Conservation (phyloP, 1,140 invertebrate genomes). For the Calycopis cecrops region DNA sequence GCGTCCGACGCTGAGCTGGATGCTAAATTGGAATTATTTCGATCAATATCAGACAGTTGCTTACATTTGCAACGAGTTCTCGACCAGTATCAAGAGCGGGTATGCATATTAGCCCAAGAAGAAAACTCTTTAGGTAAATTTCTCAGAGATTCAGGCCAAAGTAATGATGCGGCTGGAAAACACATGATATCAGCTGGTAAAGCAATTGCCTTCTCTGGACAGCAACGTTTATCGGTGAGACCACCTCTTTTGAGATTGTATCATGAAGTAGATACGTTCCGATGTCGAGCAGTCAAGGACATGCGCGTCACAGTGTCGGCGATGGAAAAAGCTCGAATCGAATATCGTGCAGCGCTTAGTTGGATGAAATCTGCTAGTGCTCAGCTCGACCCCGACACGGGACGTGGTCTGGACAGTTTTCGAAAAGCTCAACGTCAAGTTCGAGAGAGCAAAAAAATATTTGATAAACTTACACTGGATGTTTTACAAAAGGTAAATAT, state of each 20-base stretch:
- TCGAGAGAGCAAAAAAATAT: conserved; percentile 86
- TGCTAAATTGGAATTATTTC: conserved; percentile 97
- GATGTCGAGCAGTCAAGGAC: conserved; percentile 94
- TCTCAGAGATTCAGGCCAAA: conserved; percentile 95
- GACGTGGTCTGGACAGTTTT: conserved; percentile 96
- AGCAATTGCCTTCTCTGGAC: conserved; percentile 94
- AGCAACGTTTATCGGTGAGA: conserved; percentile 92
- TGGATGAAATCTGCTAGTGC: conserved; percentile 99
- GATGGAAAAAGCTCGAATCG: conserved; percentile 97
- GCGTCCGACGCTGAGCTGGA: conserved; percentile 97
- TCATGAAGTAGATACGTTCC: conserved; percentile 96
- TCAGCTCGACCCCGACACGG: conserved; percentile 97
- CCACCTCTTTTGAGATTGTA: conserved; percentile 92
- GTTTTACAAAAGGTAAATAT: conserved; percentile 91
- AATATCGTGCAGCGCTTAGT: conserved; percentile 95
- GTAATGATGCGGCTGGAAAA: conserved; percentile 86
- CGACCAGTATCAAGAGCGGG: conserved; percentile 94
- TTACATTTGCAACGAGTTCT: conserved; percentile 91
- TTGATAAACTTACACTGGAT: conserved; percentile 96
- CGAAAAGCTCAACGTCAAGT: conserved; percentile 90
- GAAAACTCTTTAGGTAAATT: conserved; percentile 97
- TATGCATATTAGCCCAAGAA: conserved; percentile 96
- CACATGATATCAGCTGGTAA: conserved; percentile 96
- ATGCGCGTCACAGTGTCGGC: conserved; percentile 91
- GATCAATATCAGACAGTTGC: conserved; percentile 95